Evolutionary conservation across 2,113 vertebrate genomes (phyloP).

Genomic region (Elephas maximus): DNA sequence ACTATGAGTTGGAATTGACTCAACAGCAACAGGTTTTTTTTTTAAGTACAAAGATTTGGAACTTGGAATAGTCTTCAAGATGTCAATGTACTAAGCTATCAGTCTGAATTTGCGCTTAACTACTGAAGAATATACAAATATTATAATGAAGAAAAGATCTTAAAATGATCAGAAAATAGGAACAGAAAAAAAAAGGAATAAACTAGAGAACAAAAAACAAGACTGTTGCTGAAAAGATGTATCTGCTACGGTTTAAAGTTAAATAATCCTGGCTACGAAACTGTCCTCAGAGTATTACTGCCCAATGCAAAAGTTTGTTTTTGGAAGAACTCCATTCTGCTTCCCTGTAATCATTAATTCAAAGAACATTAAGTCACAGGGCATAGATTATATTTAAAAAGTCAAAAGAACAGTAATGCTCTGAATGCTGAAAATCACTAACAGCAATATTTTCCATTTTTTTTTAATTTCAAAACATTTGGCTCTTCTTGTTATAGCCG

Average conservation of each 20-base stretch:
- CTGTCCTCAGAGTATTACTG: not conserved
- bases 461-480: constrained; percentile 37
- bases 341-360: constrained; percentile 44
- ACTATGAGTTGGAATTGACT: too few relatives aligned
- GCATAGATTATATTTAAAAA: not conserved
- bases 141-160: not conserved
- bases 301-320: not conserved
- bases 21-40: not conserved
- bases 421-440: constrained; percentile 52
- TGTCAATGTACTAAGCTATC: constrained; percentile 1
- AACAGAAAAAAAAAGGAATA: not conserved
- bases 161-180: constrained; percentile 47
- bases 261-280: constrained; percentile 75
- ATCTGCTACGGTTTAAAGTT: constrained; percentile 56
- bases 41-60: constrained; percentile 31
- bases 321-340: constrained; percentile 18
- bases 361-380: constrained; percentile 11
- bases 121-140: not conserved
- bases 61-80: not conserved
- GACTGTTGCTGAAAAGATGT: constrained; percentile 38
- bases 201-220: constrained; percentile 42
- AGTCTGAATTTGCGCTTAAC: constrained; percentile 4
- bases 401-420: not conserved
- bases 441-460: not conserved
- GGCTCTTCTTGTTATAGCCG: constrained; percentile 2